phyloP scores from a whole-genome alignment of 1,140 invertebrate species.

The Orchesella cincta region DNA sequence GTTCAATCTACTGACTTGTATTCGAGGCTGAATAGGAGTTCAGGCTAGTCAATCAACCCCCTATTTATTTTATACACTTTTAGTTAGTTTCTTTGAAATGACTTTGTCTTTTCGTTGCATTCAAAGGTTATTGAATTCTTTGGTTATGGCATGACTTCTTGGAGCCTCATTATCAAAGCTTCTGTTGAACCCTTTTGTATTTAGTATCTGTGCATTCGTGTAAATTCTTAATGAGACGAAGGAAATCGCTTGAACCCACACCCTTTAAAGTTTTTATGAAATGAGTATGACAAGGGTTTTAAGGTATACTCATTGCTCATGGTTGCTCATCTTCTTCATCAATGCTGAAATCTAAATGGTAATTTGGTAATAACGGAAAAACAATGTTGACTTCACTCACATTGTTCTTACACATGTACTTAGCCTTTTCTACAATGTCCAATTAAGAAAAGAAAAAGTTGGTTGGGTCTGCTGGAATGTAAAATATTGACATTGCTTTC shows the following conservation, averaged over 20 bases:
- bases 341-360: not conserved
- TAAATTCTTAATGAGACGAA: constrained; percentile 24
- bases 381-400: too few species aligned
- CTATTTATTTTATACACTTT: constrained; percentile 1
- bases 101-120: constrained; percentile 6
- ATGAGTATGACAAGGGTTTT: not conserved
- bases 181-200: too few species aligned
- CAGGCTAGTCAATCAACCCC: constrained; percentile 1
- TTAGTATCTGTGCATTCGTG: constrained; percentile 13
- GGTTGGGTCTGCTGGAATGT: constrained; percentile 1
- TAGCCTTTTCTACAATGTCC: too few species aligned
- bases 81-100: not conserved
- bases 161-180: too few species aligned
- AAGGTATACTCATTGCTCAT: not conserved
- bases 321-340: not conserved
- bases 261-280: not conserved
- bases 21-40: not conserved
- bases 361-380: too few species aligned
- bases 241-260: constrained; percentile 24
- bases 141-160: too few species aligned
- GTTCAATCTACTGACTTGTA: not conserved
- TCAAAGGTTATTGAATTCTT: constrained; percentile 15
- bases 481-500: constrained; percentile 3
- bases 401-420: too few species aligned
- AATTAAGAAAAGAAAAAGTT: constrained; percentile 21